Evolutionary conservation across 1,140 invertebrate species (phyloP).

Genomic region (Sweltsa coloradensis): DNA sequence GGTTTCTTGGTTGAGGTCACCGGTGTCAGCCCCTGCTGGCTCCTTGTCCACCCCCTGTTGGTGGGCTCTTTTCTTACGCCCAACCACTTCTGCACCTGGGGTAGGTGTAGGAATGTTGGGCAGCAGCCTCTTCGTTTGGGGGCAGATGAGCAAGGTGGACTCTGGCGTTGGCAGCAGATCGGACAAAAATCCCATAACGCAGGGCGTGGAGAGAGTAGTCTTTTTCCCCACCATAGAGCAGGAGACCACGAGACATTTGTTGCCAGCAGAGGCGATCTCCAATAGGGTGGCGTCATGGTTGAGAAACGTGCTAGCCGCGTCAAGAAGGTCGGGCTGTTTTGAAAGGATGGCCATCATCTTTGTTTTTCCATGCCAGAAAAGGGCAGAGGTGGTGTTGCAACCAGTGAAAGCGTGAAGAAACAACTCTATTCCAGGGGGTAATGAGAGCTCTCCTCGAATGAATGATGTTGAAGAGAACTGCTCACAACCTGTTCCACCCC

Average conservation of each 20-base stretch:
- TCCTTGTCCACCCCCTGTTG: conserved; percentile 1
- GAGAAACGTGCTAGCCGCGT: conserved; percentile 2
- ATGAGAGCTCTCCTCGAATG: conserved; percentile 2
- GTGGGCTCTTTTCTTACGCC: neutral
- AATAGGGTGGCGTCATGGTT: conserved; percentile 5
- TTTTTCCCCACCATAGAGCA: conserved; percentile 3
- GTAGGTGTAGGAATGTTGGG: conserved; percentile 17
- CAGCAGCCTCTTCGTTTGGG: conserved; percentile 14
- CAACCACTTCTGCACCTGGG: conserved; percentile 18
- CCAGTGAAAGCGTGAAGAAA: conserved; percentile 7
- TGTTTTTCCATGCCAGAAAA: conserved; percentile 3
- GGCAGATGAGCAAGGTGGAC: conserved; percentile 7
- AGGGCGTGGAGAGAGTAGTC: conserved; percentile 5
- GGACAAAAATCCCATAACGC: neutral
- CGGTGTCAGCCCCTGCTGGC: conserved; percentile 3
- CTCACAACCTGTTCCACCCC: too few species aligned
- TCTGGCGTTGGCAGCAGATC: conserved; percentile 4
- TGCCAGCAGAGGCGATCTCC: conserved; percentile 6
- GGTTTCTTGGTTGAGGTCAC: conserved; percentile 3
- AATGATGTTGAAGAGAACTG: conserved; percentile 4
- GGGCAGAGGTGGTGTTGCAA: conserved; percentile 8
- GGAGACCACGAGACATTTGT: conserved; percentile 4
- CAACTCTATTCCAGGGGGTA: too few species aligned
- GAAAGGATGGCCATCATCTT: neutral
- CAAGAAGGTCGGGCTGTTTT: neutral